Base-by-base conservation (phyloP, 2,888 invertebrate genomes). In the Scelioninae gen. 2 region DNA sequence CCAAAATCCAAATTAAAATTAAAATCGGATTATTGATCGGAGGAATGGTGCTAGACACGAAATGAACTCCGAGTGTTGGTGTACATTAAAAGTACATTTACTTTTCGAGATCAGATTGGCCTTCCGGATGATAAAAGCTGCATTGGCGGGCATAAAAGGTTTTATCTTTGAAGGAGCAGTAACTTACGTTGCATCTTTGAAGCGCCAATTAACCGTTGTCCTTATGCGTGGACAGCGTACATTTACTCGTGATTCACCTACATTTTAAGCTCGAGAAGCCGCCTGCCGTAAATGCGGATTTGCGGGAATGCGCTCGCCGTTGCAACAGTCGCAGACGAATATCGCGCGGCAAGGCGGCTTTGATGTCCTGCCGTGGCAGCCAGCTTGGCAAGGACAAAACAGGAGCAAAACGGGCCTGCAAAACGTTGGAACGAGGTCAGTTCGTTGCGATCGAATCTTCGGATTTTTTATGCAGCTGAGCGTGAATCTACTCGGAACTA, bases 181-280 rank as follows among this genome's bases (percentile, higher is more conserved):
- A 81, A 82, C 79, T 82, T 80, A 79, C 78, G 63, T 69, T 70
- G 75, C 78, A 77, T 79, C 78, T 75, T 75, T 64, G 75, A 78
- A 77, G 79, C 78, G 76, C 78, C 81, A 82, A 81, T 81, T 82
- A 81, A 80, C 79, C 78, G 73, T 58, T 73, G 77, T 74, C 76
- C 78, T 76, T 76, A 69, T 74, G 74, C 76, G 71, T 68, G 61
- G 57, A 65, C 72, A 67, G 65, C 63, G 52, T 72, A 71, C 72
- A 64, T 61, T 68, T 63, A 63, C 74, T 57, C 73, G 69, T 67
- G 69, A 75, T 78, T 75, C 75, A 74, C 76, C 78, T 78, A 78
- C 76, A 80, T 80, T 78, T 79, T 73, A 73, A 33, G 74, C 65
- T 50, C 46, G 58, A 64, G 50, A 67, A 60, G 60, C 39, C 72